Base-by-base conservation (phyloP, 2,797 vertebrate species). In the Spheniscus humboldti region DNA sequence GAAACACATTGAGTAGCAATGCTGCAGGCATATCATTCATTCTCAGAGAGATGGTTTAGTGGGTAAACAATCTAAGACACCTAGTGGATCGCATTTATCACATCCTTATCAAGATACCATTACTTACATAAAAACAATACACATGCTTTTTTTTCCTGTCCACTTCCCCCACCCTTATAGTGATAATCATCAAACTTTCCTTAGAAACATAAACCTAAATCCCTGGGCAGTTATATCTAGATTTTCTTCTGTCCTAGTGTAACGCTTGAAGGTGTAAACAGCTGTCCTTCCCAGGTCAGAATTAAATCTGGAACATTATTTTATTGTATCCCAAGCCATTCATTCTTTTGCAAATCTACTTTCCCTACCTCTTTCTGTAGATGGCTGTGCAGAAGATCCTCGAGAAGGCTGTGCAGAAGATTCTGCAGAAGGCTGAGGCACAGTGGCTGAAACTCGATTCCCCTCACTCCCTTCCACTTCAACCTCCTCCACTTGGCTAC, bases 301-400 rank as follows among this genome's bases (percentile, higher is more conserved):
- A 88, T 57, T 45, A 74, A 13, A 80, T 47, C 24, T 69, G 12
- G 15, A 92, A 67, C 22, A 72, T 14, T n/a, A 57, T 10, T 67
- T 92, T 56, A 30, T 8, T 43, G 43, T 20, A 88, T 8, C 10
- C 43, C 2, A 2, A 78, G 48, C 2, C 14, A n/a, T 15, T 60
- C 56, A 64, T 6, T 64, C 30, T 89, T 52, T 76, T 53, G 60
- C 14, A 85, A 59, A 79, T n/a, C 18, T 41, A 52, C 13, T 87
- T 92, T 57, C 66, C 89, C 60, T 97, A 99, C 99, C 98, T 98
- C 82, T 95, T 86, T 97, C 98, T 91, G 91, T 78, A 92, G 96
- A 92, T 83, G 88, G 91, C 59, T 96, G 90, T 35, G 93, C 33
- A 76, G 97, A 92, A 83, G 91, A 56, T 3, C 1, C 73, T 59